Base-by-base conservation (phyloP, 2,113 vertebrate genomes). In the Forbesichthys agassizii region DNA sequence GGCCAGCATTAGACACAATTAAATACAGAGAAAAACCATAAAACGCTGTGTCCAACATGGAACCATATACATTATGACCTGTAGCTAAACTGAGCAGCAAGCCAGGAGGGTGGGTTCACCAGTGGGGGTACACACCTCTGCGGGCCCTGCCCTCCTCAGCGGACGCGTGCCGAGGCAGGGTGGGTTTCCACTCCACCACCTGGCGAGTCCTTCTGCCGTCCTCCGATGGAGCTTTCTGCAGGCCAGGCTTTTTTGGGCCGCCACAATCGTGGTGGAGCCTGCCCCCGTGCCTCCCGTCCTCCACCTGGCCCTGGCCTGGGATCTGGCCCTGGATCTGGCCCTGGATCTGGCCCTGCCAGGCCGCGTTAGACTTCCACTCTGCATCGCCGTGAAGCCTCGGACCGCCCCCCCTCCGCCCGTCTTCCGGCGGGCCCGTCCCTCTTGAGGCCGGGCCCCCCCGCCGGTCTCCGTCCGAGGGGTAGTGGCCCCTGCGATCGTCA, bases 141-240 rank as follows among this genome's bases (percentile, higher is more conserved):
- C 86, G 77, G 48, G 85, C 71, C 76, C 94, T 87, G 84, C 95
- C 84, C 77, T 96, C 95, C 81, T 97, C 96, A 13, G 88, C 89
- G 51, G 93, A 92, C 27, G 83, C 68, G 56, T 93, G 88, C 55
- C 94, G 93, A 71, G 90, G 91, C 61, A 96, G 89, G 1, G 82
- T 93, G 16, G 92, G 71, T 77, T 85, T 89, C 92, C 92, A 95
- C 20, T 90, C 91, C 51, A 95, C 95, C 3, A 92, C 81, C 13
- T 84, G 86, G 7, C 92, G 90, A 61, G 66, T 82, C 73, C 89
- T 89, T 68, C 92, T 86, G 33, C 89, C 81, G 0, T 94, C 93
- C 75, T 93, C 93, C 0, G 93, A 93, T 0, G 87, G 92, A n/a
- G 83, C 91, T 73, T 94, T 94, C 83, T 90, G 91, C 61, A 94